Conservation (phyloP, 2,888 invertebrate genomes). For the Protodeltote pygarga region DNA sequence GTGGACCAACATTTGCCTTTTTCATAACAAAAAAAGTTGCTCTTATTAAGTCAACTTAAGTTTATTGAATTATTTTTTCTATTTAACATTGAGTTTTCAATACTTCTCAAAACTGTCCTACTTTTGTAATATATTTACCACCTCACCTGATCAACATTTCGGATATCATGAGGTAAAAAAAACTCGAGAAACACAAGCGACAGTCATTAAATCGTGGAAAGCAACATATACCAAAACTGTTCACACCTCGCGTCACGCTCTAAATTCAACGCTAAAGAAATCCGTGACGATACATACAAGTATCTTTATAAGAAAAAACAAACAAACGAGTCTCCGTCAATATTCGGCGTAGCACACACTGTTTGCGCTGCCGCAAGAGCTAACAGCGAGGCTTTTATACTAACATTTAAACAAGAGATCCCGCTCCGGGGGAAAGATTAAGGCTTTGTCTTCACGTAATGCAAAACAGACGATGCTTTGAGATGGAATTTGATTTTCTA, state of each 20-base stretch:
- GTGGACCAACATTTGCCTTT: no score
- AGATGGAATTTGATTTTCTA: slow-evolving; percentile 51
- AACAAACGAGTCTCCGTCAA: slow-evolving; percentile 56
- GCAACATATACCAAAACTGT: slow-evolving; percentile 7
- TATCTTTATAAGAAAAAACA: slow-evolving; percentile 43
- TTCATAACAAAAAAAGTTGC: no score
- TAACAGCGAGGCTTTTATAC: slow-evolving; percentile 59
- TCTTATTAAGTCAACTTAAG: no score
- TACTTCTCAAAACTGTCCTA: no score
- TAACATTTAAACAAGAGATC: slow-evolving; percentile 66
- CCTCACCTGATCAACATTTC: no score
- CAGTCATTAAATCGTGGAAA: slow-evolving; percentile 11
- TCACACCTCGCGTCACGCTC: slow-evolving; percentile 2
- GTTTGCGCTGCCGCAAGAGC: slow-evolving; percentile 55
- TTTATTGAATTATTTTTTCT: no score
- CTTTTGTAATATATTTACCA: no score
- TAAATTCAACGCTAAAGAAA: slow-evolving; percentile 39
- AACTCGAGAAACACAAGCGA: no score
- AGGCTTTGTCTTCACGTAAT: slow-evolving; percentile 55
- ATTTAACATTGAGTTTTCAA: no score
- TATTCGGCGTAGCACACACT: slow-evolving; percentile 54
- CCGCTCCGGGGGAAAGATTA: slow-evolving; percentile 55
- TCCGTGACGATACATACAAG: slow-evolving; percentile 49
- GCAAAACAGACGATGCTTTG: slow-evolving; percentile 52
- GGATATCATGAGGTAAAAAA: no score